Evolutionary conservation across 2,888 invertebrate species (phyloP).

Genomic region (Xylocampa areola): DNA sequence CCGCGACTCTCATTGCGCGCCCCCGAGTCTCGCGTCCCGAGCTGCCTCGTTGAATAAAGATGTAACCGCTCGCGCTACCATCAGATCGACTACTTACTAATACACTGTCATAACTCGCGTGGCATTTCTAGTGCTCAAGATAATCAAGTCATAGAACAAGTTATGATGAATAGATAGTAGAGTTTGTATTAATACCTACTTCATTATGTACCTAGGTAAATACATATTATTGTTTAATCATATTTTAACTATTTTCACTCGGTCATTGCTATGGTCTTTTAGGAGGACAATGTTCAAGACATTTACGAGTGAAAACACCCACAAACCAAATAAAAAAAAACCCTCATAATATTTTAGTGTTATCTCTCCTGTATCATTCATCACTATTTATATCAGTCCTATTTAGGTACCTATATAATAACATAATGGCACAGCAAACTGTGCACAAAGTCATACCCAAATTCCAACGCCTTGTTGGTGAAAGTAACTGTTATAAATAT

Average conservation of each 20-base stretch:
- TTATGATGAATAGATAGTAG: not conserved
- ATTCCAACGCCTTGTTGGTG: conserved; percentile 48
- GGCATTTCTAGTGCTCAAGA: conserved; percentile 13
- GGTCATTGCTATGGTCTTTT: no score
- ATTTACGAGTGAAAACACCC: no score
- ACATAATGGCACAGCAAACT: conserved; percentile 29
- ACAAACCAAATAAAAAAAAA: not conserved
- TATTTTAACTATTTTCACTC: no score
- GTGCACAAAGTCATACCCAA: conserved; percentile 37
- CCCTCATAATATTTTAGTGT: not conserved
- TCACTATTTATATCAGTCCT: conserved; percentile 20
- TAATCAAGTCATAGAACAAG: not conserved
- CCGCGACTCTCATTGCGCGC: conserved; percentile 59
- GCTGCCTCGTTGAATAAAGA: conserved; percentile 56
- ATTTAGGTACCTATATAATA: conserved; percentile 28
- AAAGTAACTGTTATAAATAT: conserved; percentile 53
- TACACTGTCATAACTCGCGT: conserved; percentile 17
- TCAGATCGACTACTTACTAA: conserved; percentile 37
- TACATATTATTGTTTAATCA: no score
- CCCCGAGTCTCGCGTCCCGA: conserved; percentile 43
- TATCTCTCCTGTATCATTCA: conserved; percentile 7
- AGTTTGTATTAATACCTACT: not conserved
- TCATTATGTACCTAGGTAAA: no score
- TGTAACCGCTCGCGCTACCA: conserved; percentile 52
- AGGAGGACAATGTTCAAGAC: no score